phyloP scores from a whole-genome alignment of 2,113 vertebrate species.

The Microcebus tavaratra region DNA sequence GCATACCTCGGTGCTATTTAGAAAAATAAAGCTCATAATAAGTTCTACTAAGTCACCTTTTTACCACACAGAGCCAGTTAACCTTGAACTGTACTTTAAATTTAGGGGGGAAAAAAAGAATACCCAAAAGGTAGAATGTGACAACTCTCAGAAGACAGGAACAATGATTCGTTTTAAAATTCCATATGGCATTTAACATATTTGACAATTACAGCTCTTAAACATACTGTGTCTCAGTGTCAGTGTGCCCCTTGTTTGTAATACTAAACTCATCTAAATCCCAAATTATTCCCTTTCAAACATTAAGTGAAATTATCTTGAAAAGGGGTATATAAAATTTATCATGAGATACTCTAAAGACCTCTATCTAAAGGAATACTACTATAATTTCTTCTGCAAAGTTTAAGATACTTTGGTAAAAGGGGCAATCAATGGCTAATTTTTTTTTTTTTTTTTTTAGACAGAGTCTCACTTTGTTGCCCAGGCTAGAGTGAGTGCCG shows the following conservation, averaged over 20 bases:
- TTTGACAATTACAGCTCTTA: background rate
- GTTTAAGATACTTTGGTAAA: conserved; percentile 22
- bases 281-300: conserved; percentile 40
- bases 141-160: conserved; percentile 9
- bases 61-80: background rate
- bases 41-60: background rate
- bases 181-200: conserved; percentile 16
- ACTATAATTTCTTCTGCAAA: conserved; percentile 8
- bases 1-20: background rate
- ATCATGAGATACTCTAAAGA: background rate
- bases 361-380: conserved; percentile 35
- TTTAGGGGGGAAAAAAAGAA: background rate
- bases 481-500: no score
- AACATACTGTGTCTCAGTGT: background rate
- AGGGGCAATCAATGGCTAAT: background rate
- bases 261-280: conserved; percentile 46
- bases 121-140: background rate
- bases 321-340: conserved; percentile 25
- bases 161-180: background rate
- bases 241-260: background rate
- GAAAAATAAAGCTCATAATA: background rate
- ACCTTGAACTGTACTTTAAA: background rate
- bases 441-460: background rate
- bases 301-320: background rate
- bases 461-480: no score